Base-by-base conservation (phyloP, 53 echinoderm and acorn worm genomes). In the Crossaster papposus region DNA sequence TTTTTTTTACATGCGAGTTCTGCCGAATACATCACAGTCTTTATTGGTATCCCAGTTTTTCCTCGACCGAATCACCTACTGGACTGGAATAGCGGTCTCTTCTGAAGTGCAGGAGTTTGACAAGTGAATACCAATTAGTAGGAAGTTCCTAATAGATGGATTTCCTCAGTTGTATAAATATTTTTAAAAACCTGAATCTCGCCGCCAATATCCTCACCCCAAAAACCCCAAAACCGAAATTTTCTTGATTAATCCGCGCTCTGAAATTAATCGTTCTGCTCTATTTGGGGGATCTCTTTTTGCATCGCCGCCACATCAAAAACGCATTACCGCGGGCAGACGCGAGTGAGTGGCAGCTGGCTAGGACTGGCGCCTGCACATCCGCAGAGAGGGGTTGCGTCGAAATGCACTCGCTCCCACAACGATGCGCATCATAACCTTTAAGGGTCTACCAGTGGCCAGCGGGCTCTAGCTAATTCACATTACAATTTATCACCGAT, bases 291-390 rank as follows among this genome's bases (percentile, higher is more conserved):
- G 23, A 51, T 54, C 73, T 72, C 33, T 72, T 85, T 85, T 72
- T 70, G 30, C 77, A 36, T 34, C 34, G 76, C 87, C 76, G 87
- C 87, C 64, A 54, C 87, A 87, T 87, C 87, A 87, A 87, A 77
- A 87, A 87, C 77, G 76, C 87, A 86, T 87, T 87, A 87, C 87
- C 77, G 87, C 76, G 50, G 36, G 54, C 87, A 87, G 87, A 87
- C 77, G 54, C 62, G 55, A 32, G 34, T 77, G 87, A 87, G 87
- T 76, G 77, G 77, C 87, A 87, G 87, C 58, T 77, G 75, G 77
- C 51, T 3, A 44, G 24, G 58, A 12, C 87, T 87, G 87, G 87
- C 87, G 87, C 87, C 87, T 58, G 34, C 73, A 62, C 87, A 87
- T 87, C 87, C 87, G 87, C 63, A 34, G 87, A 63, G 24, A 58